Base-by-base conservation (phyloP, 2,888 invertebrate genomes). In the Phalera bucephala region DNA sequence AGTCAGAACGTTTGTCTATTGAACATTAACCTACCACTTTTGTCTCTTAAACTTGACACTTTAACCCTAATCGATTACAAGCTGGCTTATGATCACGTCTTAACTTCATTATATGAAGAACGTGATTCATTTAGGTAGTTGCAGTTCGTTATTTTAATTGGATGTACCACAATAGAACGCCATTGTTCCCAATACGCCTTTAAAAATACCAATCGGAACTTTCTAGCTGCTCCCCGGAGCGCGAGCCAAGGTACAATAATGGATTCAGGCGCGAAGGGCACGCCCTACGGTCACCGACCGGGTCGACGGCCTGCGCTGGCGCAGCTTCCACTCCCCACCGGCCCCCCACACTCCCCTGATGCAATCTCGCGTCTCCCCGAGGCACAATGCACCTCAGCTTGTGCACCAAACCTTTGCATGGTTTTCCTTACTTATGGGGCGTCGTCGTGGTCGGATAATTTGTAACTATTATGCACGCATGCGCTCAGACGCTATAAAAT, bases 211-310 rank as follows among this genome's bases (percentile, higher is more conserved):
- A 33, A 39, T 39, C 33, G 19, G 28, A 46, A 52, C 52, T 60
- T 60, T 54, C 52, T 47, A 60, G 42, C 45, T 36, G 37, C 23
- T 36, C 28, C 37, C 32, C 33, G 27, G 25, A 47, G 38, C 34
- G 40, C 37, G 43, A 45, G 35, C 48, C 52, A 48, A 56, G 51
- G 51, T 48, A 50, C 36, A 54, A 45, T 46, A 45, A 45, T 54
- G 49, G 45, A 43, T 40, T 45, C 38, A 41, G 53, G 45, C 50
- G 49, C 46, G 64, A 64, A 72, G 72, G 70, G 73, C 72, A 52
- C 59, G 67, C 66, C 64, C 67, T 55, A 58, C 59, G 74, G 73
- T 72, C 75, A 57, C 51, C 66, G 74, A 64, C 72, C 74, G 65
- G 74, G 72, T 73, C 73, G 66, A 52, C 64, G 68, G 43, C 69